Evolutionary conservation across 2,888 invertebrate species (phyloP).

Genomic region (Marronus borbonicus): DNA sequence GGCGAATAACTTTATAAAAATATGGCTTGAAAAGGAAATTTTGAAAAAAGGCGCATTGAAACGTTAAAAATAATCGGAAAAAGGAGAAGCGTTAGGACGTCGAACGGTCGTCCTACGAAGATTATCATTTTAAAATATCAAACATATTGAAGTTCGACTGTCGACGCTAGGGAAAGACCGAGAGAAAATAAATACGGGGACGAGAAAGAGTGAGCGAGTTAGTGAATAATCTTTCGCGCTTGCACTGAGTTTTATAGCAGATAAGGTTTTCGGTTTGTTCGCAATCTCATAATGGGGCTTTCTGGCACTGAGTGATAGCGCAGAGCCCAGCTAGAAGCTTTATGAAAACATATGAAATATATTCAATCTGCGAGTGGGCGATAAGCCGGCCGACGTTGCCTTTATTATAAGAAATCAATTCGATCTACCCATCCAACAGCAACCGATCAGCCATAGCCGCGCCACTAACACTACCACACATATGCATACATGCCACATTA

Average conservation of each 20-base stretch:
- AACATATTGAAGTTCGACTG: constrained; percentile 48
- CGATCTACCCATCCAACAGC: constrained; percentile 56
- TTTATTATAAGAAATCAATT: constrained; percentile 67
- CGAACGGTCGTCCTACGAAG: constrained; percentile 46
- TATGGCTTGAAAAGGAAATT: constrained; percentile 21
- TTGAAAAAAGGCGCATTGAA: constrained; percentile 41
- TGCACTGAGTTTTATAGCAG: constrained; percentile 56
- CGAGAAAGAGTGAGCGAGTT: constrained; percentile 37
- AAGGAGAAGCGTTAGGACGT: constrained; percentile 37
- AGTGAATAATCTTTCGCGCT: constrained; percentile 54
- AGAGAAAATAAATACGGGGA: constrained; percentile 22
- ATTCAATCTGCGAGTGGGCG: constrained; percentile 79
- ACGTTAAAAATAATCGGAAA: constrained; percentile 45
- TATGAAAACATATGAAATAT: constrained; percentile 78
- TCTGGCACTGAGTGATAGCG: constrained; percentile 68
- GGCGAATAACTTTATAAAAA: constrained; percentile 14
- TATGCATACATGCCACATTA: constrained; percentile 15
- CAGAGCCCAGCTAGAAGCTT: constrained; percentile 63
- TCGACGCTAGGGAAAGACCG: constrained; percentile 32
- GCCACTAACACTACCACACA: constrained; percentile 28
- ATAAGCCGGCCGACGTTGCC: constrained; percentile 72
- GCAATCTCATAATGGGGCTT: constrained; percentile 61
- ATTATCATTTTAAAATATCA: constrained; percentile 50
- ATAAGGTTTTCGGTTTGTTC: constrained; percentile 58
- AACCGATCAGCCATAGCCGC: constrained; percentile 50